Conservation (phyloP, 2,797 vertebrate genomes). For the Paedocypris micromegethes region DNA sequence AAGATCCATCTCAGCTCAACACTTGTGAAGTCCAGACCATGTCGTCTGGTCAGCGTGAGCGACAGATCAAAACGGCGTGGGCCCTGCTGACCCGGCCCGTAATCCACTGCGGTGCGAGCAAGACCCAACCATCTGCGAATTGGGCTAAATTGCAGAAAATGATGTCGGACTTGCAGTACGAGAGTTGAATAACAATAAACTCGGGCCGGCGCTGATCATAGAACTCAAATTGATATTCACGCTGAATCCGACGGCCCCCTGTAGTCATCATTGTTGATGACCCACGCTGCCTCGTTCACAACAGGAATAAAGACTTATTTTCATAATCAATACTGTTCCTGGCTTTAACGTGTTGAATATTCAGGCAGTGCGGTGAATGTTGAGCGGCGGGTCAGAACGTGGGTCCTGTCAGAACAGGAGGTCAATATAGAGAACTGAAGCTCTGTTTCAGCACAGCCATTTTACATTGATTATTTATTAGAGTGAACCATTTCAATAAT, state of each 20-base stretch:
- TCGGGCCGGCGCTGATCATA: neutral
- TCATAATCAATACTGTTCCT: slow-evolving; percentile 21
- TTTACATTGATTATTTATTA: neutral
- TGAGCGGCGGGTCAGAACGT: neutral
- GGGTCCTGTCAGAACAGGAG: neutral
- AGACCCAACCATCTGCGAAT: neutral
- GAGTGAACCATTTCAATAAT: too few species aligned
- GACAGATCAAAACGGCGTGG: neutral
- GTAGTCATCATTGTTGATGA: slow-evolving; percentile 10
- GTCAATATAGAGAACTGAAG: neutral
- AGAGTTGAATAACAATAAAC: slow-evolving; percentile 18
- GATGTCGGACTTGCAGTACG: neutral
- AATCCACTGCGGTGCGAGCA: neutral
- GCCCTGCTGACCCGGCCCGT: neutral
- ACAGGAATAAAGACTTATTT: slow-evolving; percentile 18
- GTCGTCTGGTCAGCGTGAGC: neutral
- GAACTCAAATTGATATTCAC: slow-evolving; percentile 15
- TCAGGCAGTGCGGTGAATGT: neutral
- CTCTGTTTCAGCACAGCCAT: neutral
- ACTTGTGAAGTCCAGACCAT: neutral
- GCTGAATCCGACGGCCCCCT: slow-evolving; percentile 3
- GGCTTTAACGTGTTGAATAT: slow-evolving; percentile 17
- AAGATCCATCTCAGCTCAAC: neutral
- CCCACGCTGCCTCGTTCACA: neutral
- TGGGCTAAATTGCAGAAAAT: slow-evolving; percentile 9